A percentile compares a stretch with the other conserved stretches of the same genome.
Conservation (phyloP, 1,140 invertebrate genomes). For the Dryas iulia region DNA sequence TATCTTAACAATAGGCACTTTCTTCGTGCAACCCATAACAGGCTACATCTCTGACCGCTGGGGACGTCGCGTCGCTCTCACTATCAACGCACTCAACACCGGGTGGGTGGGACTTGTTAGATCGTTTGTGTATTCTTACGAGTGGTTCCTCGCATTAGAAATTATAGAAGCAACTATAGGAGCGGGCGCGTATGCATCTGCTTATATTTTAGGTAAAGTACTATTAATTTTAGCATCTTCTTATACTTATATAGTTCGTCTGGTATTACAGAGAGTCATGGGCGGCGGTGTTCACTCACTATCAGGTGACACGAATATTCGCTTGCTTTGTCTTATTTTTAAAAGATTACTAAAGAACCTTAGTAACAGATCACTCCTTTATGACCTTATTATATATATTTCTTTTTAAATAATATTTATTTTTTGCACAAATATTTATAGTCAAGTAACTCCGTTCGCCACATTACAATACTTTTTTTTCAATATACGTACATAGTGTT, state of each 20-base stretch:
- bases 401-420: no score
- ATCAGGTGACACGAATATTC: no score
- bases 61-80: conserved; percentile 84
- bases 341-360: no score
- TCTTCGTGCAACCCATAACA: conserved; percentile 84
- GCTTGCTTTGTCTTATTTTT: no score
- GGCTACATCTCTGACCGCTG: conserved; percentile 84
- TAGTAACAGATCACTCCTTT: no score
- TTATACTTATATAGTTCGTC: no score
- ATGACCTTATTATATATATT: no score
- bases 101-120: conserved; percentile 83
- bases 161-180: conserved; percentile 83
- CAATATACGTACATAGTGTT: background rate
- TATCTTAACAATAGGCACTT: conserved; percentile 85
- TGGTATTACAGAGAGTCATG: no score
- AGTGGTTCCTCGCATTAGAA: conserved; percentile 84
- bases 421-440: no score
- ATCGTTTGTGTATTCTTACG: conserved; percentile 84
- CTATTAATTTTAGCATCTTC: background rate
- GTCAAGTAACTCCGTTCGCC: no score
- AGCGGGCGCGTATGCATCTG: conserved; percentile 71
- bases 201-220: conserved; percentile 69
- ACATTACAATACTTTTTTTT: no score
- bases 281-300: no score
- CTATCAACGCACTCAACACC: conserved; percentile 82